A percentile compares a stretch with the other conserved stretches of the same genome.
Conservation (phyloP, 2,113 vertebrate species). For the Circaetus gallicus region DNA sequence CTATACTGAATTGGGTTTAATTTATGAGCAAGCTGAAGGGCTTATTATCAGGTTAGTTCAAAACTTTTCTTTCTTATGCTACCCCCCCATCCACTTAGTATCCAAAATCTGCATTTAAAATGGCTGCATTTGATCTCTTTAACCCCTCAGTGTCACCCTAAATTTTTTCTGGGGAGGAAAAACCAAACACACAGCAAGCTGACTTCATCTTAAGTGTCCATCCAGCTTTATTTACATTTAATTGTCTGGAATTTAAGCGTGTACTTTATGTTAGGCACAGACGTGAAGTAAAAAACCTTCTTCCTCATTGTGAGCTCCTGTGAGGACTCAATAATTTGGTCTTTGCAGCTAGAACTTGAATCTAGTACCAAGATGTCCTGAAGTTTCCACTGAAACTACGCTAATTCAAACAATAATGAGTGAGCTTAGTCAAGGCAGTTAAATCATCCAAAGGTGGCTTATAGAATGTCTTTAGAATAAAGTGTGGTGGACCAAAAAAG, state of each 20-base stretch:
- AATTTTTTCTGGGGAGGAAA: neutral
- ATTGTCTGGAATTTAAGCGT: neutral
- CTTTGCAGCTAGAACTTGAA: neutral
- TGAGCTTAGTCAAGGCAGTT: neutral
- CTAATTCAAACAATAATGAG: neutral
- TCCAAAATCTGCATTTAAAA: neutral
- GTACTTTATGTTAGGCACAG: neutral
- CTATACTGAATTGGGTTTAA: neutral
- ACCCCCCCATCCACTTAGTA: neutral
- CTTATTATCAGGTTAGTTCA: neutral
- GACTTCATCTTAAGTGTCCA: neutral
- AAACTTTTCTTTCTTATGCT: neutral
- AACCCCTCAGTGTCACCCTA: neutral
- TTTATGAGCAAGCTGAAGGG: neutral
- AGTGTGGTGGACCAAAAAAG: neutral
- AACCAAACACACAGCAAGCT: neutral
- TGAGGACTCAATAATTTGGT: neutral
- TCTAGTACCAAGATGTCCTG: neutral
- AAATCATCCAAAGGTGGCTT: neutral
- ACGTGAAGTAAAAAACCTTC: neutral
- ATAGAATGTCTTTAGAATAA: neutral
- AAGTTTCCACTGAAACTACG: neutral
- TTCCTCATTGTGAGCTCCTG: neutral
- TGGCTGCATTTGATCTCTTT: neutral
- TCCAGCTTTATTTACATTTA: neutral